Evolutionary conservation across 2,888 invertebrate genomes (phyloP).

Genomic region (Galerucella calmariensis): DNA sequence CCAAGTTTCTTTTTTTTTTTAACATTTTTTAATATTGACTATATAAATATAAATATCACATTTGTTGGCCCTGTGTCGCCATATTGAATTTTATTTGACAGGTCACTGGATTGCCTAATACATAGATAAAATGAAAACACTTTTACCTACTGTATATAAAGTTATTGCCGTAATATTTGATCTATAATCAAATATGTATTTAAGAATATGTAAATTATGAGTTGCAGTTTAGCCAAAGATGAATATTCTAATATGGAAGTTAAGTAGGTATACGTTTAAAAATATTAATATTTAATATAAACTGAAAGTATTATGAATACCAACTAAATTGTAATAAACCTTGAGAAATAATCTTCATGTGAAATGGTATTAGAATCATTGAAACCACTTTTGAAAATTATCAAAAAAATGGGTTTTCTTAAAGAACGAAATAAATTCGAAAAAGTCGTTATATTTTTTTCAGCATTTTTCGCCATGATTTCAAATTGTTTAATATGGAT

Average conservation of each 20-base stretch:
- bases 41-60: no score
- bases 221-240: background rate
- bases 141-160: background rate
- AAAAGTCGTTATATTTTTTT: background rate
- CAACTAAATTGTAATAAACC: background rate
- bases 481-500: background rate
- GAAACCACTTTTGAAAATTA: background rate
- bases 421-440: background rate
- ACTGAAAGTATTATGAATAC: background rate
- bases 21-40: no score
- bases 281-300: slow-evolving; percentile 3
- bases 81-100: no score
- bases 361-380: background rate
- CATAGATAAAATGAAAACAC: no score
- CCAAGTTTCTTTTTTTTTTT: no score
- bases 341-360: background rate
- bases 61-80: no score
- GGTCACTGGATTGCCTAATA: no score
- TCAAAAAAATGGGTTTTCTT: background rate
- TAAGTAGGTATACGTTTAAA: slow-evolving; percentile 1
- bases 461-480: background rate
- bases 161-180: background rate
- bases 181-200: background rate
- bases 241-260: background rate
- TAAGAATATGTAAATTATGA: background rate